These are phyloP conservation scores for Chaetorhynchus papuensis DNA, from an alignment of 2,113 vertebrate genomes.

Conservation along the genomic window DNA sequence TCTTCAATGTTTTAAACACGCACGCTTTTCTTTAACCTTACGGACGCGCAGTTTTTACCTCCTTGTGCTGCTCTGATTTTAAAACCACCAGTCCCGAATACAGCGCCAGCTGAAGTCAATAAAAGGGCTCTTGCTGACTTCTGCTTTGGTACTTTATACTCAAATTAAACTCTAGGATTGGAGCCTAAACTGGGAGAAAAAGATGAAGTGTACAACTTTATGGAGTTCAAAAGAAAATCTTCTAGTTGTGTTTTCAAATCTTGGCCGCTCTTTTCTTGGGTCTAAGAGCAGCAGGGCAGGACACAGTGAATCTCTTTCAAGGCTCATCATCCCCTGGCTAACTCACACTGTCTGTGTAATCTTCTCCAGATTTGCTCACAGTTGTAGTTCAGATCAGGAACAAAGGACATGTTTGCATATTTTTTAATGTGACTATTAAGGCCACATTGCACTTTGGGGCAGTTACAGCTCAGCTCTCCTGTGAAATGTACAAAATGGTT, in stretches of 20 bases:
- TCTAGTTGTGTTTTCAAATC: not conserved
- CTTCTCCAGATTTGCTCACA: not conserved
- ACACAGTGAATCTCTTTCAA: not conserved
- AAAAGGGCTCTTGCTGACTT: constrained; percentile 12
- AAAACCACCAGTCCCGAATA: not conserved
- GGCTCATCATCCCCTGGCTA: not conserved
- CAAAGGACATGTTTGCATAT: not conserved
- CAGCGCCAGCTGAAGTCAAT: not conserved
- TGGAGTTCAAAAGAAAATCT: not conserved
- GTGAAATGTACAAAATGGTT: not conserved
- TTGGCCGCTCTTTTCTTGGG: not conserved
- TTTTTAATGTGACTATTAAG: not conserved
- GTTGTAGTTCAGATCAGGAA: not conserved
- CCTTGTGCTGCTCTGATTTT: not conserved
- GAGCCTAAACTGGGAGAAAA: not conserved
- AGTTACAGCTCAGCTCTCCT: not conserved
- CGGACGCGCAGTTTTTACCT: not conserved
- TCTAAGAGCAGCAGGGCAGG: not conserved
- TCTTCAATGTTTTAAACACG: constrained; percentile 52
- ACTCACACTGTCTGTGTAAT: not conserved
- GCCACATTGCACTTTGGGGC: not conserved
- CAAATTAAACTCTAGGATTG: not conserved
- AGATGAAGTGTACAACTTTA: not conserved
- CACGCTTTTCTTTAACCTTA: constrained; percentile 52
- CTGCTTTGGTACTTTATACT: not conserved